Percentiles rank a stretch among this genome's conserved stretches.
These are phyloP conservation scores for Eretmochelys imbricata DNA, from an alignment of 2,113 vertebrate species.

Conservation along the genomic window DNA sequence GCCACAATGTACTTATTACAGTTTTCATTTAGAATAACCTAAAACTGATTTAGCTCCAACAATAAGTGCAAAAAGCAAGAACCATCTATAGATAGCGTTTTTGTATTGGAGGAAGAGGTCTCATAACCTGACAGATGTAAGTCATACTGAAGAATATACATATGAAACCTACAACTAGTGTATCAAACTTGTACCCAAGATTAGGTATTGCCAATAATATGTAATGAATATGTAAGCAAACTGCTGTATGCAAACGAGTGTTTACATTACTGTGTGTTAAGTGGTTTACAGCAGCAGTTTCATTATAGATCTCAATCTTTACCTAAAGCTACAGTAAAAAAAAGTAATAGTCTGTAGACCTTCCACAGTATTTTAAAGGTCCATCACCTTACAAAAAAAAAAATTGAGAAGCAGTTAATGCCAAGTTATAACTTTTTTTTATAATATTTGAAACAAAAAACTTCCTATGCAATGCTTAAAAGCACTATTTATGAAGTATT, in stretches of 20 bases:
- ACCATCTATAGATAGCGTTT: conserved; percentile 33
- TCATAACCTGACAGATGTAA: conserved; percentile 54
- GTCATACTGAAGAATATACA: conserved; percentile 54
- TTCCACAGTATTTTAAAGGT: conserved; percentile 44
- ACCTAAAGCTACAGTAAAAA: conserved; percentile 46
- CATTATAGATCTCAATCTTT: conserved; percentile 54
- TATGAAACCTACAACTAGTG: conserved; percentile 10
- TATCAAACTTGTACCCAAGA: not conserved
- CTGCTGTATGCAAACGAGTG: conserved; percentile 37
- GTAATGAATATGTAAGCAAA: conserved; percentile 43
- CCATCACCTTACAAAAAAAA: conserved; percentile 50
- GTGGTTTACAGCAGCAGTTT: conserved; percentile 41
- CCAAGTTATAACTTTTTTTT: conserved; percentile 46
- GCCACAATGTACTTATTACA: conserved; percentile 56
- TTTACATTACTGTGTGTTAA: conserved; percentile 61
- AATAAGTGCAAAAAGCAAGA: conserved; percentile 69
- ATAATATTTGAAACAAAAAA: conserved; percentile 35
- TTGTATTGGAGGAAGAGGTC: conserved; percentile 40
- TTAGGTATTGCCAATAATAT: not conserved
- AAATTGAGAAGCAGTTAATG: conserved; percentile 61
- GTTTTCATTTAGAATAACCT: conserved; percentile 61
- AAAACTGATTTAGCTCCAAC: conserved; percentile 66
- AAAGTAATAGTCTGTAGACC: conserved; percentile 45
- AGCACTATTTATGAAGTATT: conserved; percentile 60
- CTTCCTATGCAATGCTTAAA: conserved; percentile 56